Evolutionary conservation across 2,113 vertebrate genomes (phyloP).

Genomic region (Semicossyphus pulcher): DNA sequence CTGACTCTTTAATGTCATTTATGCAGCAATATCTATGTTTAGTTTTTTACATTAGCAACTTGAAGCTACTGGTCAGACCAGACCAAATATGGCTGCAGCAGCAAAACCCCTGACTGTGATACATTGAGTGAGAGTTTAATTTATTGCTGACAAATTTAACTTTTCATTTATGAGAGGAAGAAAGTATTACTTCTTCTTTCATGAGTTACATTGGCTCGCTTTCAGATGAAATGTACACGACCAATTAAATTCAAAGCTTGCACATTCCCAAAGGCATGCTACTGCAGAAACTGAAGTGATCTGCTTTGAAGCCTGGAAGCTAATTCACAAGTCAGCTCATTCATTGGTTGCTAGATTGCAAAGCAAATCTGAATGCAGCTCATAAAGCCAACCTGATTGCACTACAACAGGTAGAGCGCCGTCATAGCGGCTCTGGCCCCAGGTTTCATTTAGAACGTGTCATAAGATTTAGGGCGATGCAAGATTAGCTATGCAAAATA

Average conservation of each 20-base stretch:
- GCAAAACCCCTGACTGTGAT: neutral
- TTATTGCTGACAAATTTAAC: neutral
- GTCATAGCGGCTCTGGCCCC: neutral
- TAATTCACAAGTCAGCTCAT: neutral
- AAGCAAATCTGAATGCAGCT: neutral
- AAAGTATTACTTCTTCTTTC: neutral
- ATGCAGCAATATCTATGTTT: neutral
- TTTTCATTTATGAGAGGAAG: neutral
- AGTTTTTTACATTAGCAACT: neutral
- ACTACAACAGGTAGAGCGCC: slow-evolving; percentile 11
- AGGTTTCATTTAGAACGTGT: slow-evolving; percentile 8
- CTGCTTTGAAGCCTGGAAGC: neutral
- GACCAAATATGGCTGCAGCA: neutral
- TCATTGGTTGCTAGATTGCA: neutral
- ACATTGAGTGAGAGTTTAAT: neutral
- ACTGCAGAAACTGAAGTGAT: slow-evolving; percentile 1
- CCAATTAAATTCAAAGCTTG: neutral
- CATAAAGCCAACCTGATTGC: neutral
- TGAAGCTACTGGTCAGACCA: neutral
- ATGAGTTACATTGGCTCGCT: neutral
- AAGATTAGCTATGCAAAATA: slow-evolving; percentile 37
- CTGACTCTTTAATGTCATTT: no score
- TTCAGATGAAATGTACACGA: neutral
- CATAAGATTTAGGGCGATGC: slow-evolving; percentile 31
- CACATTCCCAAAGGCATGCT: neutral